phyloP scores from a whole-genome alignment of 30 jellyfish, hydroid and myxozoan species.

The Cassiopea andromeda region DNA sequence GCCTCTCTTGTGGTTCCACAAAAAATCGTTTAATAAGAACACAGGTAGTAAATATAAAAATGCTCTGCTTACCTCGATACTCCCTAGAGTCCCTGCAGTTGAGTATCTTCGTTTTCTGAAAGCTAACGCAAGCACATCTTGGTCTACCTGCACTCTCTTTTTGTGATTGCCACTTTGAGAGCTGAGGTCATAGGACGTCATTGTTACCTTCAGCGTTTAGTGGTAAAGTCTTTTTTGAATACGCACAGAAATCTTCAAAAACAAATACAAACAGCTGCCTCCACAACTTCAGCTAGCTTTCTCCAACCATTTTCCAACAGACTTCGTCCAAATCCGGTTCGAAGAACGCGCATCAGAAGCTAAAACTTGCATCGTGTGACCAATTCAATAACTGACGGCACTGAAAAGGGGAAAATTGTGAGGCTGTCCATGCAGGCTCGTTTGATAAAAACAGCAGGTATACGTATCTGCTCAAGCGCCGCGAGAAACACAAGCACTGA shows the following conservation, averaged over 20 bases:
- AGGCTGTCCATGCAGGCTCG: background rate
- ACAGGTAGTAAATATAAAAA: no score
- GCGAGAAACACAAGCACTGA: background rate
- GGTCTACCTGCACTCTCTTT: background rate
- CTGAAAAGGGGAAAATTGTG: background rate
- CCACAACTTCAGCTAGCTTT: background rate
- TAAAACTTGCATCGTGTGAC: background rate
- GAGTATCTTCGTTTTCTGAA: conserved; percentile 66
- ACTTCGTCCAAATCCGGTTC: background rate
- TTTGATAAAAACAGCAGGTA: background rate
- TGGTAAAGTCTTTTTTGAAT: background rate
- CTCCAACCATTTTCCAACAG: background rate
- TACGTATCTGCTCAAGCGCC: background rate
- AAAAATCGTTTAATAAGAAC: no score
- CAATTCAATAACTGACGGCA: no score
- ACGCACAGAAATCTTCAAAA: background rate
- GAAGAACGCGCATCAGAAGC: background rate
- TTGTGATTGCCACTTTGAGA: background rate
- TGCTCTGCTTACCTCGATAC: conserved; percentile 29
- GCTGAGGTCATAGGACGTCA: conserved; percentile 46
- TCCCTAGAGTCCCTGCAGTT: conserved; percentile 58
- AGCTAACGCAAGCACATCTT: conserved; percentile 35
- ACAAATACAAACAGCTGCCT: background rate
- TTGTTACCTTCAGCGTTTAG: background rate
- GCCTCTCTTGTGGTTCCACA: no score